Evolutionary conservation across 2,797 vertebrate genomes (phyloP).

Genomic region (Tragopan temminckii): DNA sequence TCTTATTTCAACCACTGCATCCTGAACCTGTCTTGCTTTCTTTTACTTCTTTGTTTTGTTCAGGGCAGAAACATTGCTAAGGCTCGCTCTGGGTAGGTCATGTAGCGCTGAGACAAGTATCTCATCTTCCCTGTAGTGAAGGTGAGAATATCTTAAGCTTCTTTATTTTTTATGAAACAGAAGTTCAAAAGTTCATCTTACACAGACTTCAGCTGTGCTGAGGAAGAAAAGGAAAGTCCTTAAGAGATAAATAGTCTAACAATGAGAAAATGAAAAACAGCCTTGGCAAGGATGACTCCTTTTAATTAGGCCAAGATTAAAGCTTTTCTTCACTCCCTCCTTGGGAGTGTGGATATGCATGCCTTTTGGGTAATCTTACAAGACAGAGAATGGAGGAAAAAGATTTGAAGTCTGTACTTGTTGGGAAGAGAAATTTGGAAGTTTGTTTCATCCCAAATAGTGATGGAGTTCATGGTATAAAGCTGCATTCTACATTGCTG

Average conservation of each 20-base stretch:
- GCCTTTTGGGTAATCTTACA: neutral
- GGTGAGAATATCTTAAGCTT: slow-evolving; percentile 48
- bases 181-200: slow-evolving; percentile 61
- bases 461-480: neutral
- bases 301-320: slow-evolving; percentile 44
- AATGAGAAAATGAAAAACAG: slow-evolving; percentile 20
- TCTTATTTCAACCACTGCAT: neutral
- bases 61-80: neutral
- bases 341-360: neutral
- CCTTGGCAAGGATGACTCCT: neutral
- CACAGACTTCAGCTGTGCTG: neutral
- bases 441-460: neutral
- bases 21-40: neutral
- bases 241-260: slow-evolving; percentile 24
- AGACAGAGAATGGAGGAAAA: neutral
- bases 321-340: neutral
- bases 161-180: slow-evolving; percentile 66
- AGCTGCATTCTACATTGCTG: neutral
- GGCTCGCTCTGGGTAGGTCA: neutral
- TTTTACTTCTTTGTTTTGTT: slow-evolving; percentile 25
- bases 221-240: slow-evolving; percentile 49
- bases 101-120: slow-evolving; percentile 24
- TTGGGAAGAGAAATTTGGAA: neutral
- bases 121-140: slow-evolving; percentile 42
- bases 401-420: neutral